Evolutionary conservation across 2,113 vertebrate genomes (phyloP).

Genomic region (Acinonyx jubatus): DNA sequence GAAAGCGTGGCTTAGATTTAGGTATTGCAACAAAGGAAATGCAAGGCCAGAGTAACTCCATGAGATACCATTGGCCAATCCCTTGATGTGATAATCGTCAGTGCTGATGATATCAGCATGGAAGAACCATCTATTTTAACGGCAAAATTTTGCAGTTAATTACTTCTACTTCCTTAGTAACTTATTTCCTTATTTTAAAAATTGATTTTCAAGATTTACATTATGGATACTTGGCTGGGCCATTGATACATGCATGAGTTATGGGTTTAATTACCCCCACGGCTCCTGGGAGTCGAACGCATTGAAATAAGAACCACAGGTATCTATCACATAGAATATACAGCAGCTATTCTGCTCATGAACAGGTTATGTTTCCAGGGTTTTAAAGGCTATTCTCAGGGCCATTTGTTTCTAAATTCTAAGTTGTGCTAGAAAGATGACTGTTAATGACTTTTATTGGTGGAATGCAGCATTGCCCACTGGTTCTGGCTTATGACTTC

Average conservation of each 20-base stretch:
- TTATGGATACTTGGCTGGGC: conserved; percentile 11
- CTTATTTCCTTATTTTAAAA: conserved; percentile 43
- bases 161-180: conserved; percentile 41
- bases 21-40: background rate
- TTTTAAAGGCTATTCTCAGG: background rate
- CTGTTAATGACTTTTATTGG: background rate
- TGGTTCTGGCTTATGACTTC: background rate
- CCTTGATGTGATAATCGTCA: background rate
- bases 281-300: background rate
- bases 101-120: background rate
- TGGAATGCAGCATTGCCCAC: background rate
- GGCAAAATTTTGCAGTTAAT: conserved; percentile 10
- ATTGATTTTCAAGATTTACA: conserved; percentile 14
- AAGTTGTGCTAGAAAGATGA: background rate
- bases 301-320: background rate
- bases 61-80: background rate
- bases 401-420: conserved; percentile 30
- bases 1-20: background rate
- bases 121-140: background rate
- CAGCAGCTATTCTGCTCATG: background rate
- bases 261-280: conserved; percentile 39
- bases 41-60: background rate
- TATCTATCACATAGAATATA: background rate
- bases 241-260: background rate
- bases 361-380: background rate